These are phyloP conservation scores for Oligia strigilis DNA, from an alignment of 2,888 invertebrate genomes.

Conservation along the genomic window DNA sequence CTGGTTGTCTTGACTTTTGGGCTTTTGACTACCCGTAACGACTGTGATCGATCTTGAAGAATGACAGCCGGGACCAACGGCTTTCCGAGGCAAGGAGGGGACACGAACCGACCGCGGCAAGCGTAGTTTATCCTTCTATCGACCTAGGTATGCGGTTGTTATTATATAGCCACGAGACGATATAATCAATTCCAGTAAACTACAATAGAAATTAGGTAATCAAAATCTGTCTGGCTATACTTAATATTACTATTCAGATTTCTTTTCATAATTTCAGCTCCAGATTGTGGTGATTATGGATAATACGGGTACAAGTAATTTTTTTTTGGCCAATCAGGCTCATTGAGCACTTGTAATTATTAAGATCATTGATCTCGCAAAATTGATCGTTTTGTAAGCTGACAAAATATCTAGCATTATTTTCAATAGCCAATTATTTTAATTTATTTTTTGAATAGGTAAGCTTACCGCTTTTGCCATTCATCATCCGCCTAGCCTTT, in stretches of 20 bases:
- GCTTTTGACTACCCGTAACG: too few relatives aligned
- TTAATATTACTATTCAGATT: not conserved
- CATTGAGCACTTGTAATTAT: slow-evolving; percentile 11
- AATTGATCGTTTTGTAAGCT: slow-evolving; percentile 23
- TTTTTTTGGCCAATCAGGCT: slow-evolving; percentile 11
- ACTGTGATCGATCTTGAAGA: not conserved
- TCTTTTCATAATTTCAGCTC: not conserved
- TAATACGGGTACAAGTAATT: not conserved
- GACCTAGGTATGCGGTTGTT: not conserved
- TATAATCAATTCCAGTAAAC: not conserved
- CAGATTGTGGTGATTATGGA: not conserved
- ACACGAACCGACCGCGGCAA: not conserved
- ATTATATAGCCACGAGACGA: not conserved
- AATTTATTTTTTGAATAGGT: slow-evolving; percentile 17
- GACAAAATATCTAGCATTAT: not conserved
- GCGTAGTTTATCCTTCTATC: not conserved
- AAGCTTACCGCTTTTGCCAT: not conserved
- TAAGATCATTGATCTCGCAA: slow-evolving; percentile 12
- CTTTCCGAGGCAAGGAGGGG: not conserved
- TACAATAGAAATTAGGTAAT: not conserved
- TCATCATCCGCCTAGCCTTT: not conserved
- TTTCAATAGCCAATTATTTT: slow-evolving; percentile 22
- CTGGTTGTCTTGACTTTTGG: too few relatives aligned
- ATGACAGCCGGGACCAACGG: not conserved
- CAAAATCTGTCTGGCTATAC: not conserved